Conservation (phyloP, 2,888 invertebrate species). For the Panorpa germanica region DNA sequence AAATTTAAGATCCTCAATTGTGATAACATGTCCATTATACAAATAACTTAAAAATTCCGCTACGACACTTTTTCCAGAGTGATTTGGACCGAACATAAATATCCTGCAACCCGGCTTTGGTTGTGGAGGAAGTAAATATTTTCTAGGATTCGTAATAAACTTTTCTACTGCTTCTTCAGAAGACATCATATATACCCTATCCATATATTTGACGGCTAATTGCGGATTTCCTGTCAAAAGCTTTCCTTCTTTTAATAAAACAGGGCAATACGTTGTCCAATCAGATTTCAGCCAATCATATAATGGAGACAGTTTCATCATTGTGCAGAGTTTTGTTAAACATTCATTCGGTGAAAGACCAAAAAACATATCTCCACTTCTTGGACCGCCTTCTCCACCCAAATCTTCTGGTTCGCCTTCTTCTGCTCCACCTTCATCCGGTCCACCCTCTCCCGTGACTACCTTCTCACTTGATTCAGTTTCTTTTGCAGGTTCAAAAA, state of each 20-base stretch:
- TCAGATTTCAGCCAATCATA: constrained; percentile 30
- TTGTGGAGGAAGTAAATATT: constrained; percentile 33
- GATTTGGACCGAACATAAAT: constrained; percentile 36
- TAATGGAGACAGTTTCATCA: constrained; percentile 17
- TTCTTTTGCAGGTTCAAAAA: constrained; percentile 12
- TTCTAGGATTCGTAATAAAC: constrained; percentile 40
- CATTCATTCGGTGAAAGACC: constrained; percentile 17
- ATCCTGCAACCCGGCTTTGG: constrained; percentile 38
- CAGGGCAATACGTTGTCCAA: constrained; percentile 42
- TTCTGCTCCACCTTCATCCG: constrained; percentile 16
- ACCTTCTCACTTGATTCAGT: no score
- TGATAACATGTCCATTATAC: constrained; percentile 28
- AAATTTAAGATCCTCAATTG: constrained; percentile 19
- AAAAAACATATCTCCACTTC: constrained; percentile 20
- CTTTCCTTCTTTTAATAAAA: constrained; percentile 34
- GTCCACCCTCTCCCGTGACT: no score
- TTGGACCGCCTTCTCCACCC: constrained; percentile 20
- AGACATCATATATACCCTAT: constrained; percentile 37
- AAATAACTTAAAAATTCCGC: constrained; percentile 32
- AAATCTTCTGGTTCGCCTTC: constrained; percentile 27
- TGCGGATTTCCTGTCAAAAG: constrained; percentile 29
- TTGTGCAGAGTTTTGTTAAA: constrained; percentile 18
- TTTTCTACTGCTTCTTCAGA: constrained; percentile 27
- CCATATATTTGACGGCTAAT: constrained; percentile 36
- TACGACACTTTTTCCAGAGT: constrained; percentile 37